These are phyloP conservation scores for Oligia strigilis DNA, from an alignment of 2,888 invertebrate genomes.

Conservation along the genomic window DNA sequence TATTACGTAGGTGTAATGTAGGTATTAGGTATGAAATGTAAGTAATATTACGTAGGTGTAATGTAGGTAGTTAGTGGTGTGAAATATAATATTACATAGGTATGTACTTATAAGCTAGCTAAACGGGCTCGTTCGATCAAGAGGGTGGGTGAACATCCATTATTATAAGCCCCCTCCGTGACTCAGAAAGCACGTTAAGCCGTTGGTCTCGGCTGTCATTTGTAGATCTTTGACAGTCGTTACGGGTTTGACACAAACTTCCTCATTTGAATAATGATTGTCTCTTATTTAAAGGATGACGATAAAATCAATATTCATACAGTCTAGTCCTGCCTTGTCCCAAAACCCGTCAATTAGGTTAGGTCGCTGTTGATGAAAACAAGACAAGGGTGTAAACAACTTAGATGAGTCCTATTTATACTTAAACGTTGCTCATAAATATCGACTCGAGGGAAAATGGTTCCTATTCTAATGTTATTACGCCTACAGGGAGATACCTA, in stretches of 20 bases:
- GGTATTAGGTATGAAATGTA: no score
- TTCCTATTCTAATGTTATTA: not conserved
- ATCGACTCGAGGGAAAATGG: slow-evolving; percentile 1
- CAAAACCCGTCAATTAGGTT: slow-evolving; percentile 19
- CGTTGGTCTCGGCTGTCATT: not conserved
- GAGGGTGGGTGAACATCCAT: not conserved
- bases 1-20: no score
- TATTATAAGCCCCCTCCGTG: not conserved
- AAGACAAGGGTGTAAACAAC: slow-evolving; percentile 51
- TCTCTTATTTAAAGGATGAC: not conserved
- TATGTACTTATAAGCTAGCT: not conserved
- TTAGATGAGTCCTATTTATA: slow-evolving; percentile 24
- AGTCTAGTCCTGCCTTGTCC: not conserved
- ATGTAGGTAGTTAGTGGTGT: no score
- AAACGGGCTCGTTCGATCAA: not conserved
- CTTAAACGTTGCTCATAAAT: slow-evolving; percentile 32
- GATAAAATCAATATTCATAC: slow-evolving; percentile 34
- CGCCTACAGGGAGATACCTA: not conserved
- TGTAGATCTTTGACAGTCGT: not conserved
- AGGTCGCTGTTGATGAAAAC: slow-evolving; percentile 35
- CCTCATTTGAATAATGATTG: not conserved
- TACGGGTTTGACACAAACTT: not conserved
- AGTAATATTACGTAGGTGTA: no score
- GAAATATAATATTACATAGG: not conserved
- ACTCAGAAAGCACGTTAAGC: not conserved